Conservation (phyloP, 2,797 vertebrate genomes). For the Petrocephalus schoutedeni region DNA sequence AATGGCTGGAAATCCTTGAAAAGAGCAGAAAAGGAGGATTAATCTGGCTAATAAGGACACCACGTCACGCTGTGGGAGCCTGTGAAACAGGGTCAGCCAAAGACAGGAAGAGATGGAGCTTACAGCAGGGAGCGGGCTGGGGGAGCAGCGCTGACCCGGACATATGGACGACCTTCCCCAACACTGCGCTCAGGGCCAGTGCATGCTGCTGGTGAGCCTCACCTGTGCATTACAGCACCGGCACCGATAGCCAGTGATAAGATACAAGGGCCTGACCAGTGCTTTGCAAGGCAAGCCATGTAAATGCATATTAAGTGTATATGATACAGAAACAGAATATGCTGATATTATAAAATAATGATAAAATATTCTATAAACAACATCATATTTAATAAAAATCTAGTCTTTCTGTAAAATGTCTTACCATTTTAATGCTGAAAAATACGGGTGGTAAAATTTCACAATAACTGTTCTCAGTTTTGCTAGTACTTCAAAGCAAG, state of each 20-base stretch:
- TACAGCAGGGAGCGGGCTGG: not conserved
- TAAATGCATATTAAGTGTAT: not conserved
- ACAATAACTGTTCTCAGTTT: not conserved
- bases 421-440: not conserved
- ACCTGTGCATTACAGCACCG: not conserved
- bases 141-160: not conserved
- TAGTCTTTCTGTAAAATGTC: not conserved
- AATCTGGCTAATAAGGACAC: not conserved
- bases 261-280: not conserved
- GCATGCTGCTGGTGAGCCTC: not conserved
- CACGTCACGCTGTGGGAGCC: not conserved
- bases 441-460: not conserved
- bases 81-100: not conserved
- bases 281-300: not conserved
- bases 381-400: not conserved
- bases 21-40: not conserved
- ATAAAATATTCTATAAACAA: not conserved
- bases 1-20: not conserved
- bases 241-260: not conserved
- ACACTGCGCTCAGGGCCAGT: not conserved
- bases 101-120: not conserved
- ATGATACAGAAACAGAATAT: not conserved
- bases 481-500: slow-evolving; percentile 1
- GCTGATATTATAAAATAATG: not conserved
- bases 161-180: not conserved